Evolutionary conservation across 2,113 vertebrate species (phyloP), one percentile per base, ranked within the genome.

Genomic region (Atherinomorus stipes): DNA sequence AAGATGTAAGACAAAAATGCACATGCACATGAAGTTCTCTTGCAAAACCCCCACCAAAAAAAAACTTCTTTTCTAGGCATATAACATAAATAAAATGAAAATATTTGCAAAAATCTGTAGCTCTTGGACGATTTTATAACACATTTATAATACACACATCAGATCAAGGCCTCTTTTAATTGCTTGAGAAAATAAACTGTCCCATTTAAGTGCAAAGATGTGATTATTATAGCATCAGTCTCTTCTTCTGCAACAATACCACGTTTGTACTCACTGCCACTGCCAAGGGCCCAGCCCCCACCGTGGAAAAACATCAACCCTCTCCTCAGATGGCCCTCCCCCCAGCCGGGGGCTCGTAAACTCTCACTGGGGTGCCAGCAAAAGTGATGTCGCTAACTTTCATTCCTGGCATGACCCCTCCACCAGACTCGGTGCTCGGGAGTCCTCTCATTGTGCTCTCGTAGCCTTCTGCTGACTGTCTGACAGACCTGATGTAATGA

Each of bases 231-330:
- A 22, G 47, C 5, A 47, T 50, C 31, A 44, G 25, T 31, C n/a
- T 12, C 15, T 49, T 42, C 21, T 28, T 22, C 44, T 47, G 0
- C 58, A 11, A 58, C 16, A 19, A 16, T 13, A 18, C 4, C 1
- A 11, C 28, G 11, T 4, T 37, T 1, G 1, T 37, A 95, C 97
- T 67, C 93, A 99, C 97, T 97, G 88, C 91, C 89, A 40, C 93
- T 95, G 44, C 95, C 95, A 59, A 98, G 12, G 7, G 96, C 94
- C 98, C 98, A 99, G 83, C 97, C 98, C 19, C 97, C 98, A 78
- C 98, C 98, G 0, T 98, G 97, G 71, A 97, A 89, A 59, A 88
- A 99, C 85, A 99, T 28, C 38, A 99, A 22, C 0, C 94, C 91
- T 68, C 96, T 95, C 85, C 90, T 96, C 78, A 97, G 91, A 0